Base-by-base conservation (phyloP, 1,140 invertebrate genomes). In the Chionoecetes opilio region DNA sequence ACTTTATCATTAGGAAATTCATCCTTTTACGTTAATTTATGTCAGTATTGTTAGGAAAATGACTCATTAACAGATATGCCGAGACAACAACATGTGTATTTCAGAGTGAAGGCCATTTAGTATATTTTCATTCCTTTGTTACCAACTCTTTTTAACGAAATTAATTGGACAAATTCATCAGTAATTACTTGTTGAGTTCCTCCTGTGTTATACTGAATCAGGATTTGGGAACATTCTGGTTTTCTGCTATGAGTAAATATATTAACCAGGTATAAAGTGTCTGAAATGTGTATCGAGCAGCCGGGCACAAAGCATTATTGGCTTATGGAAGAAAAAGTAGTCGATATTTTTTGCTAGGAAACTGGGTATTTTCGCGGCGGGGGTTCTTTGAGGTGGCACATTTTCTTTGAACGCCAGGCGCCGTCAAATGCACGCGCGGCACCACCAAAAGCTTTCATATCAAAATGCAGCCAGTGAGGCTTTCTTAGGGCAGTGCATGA, bases 1-100 rank as follows among this genome's bases (percentile, higher is more conserved):
- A 37, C 17, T 31, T 37, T 34, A 87, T 87, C 21, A 38, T 21
- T 26, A 87, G 32, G 29, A 87, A 37, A 37, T 35, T 87, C 37
- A 21, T 2, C 32, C 29, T 87, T 17, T 29, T 87, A 87, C 11
- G 85, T 34, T 38, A 87, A 32, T 11, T 87, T 87, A 11, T 87
- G 85, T 87, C 32, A 32, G 34, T 87, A 87, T 87, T 38, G 34
- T 87, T 87, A 26, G 37, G 32, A 87, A 87, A 87, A 87, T 87
- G 34, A 38, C 37, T 37, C 32, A 87, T 37, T 37, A 87, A 31
- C 63, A 75, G 63, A n/a, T 75, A n/a, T n/a, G 63, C 63, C 63
- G 63, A 75, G 63, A 75, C 63, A 75, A 75, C 63, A 75, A 75
- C 63, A 75, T 26, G 63, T 75, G 63, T 75, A 75, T 75, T 75